A percentile compares a stretch with the other conserved stretches of the same genome.
phyloP scores from a whole-genome alignment of 2,113 vertebrate genomes.

The Centropristis striata region DNA sequence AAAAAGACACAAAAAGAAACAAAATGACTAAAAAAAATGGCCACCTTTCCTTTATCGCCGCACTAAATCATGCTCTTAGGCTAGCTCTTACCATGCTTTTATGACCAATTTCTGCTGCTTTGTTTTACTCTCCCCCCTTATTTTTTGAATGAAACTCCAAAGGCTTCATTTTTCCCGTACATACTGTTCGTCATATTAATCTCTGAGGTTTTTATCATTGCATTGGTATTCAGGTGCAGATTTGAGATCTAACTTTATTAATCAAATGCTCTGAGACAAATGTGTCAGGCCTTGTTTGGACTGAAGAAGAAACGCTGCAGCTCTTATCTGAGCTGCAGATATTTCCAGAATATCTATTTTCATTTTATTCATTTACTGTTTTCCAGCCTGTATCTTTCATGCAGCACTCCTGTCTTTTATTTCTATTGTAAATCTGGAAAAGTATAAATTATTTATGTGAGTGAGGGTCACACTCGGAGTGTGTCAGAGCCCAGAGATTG shows the following conservation, averaged over 20 bases:
- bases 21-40: no score
- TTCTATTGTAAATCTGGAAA: slow-evolving; percentile 58
- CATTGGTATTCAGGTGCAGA: slow-evolving; percentile 53
- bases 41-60: slow-evolving; percentile 87
- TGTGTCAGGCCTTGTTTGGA: slow-evolving; percentile 51
- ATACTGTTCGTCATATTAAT: slow-evolving; percentile 44
- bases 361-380: slow-evolving; percentile 40
- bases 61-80: slow-evolving; percentile 90
- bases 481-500: slow-evolving; percentile 53
- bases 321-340: slow-evolving; percentile 40
- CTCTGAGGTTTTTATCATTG: slow-evolving; percentile 47
- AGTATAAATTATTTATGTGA: slow-evolving; percentile 64
- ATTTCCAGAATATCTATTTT: slow-evolving; percentile 27
- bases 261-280: slow-evolving; percentile 48
- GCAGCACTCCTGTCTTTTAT: slow-evolving; percentile 33
- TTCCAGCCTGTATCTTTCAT: slow-evolving; percentile 33
- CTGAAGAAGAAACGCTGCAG: slow-evolving; percentile 9
- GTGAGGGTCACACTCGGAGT: slow-evolving; percentile 43
- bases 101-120: slow-evolving; percentile 86
- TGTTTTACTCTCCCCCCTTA: slow-evolving; percentile 77
- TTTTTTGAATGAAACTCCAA: slow-evolving; percentile 79
- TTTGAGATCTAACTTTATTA: slow-evolving; percentile 49
- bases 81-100: slow-evolving; percentile 85
- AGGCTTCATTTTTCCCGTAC: slow-evolving; percentile 53
- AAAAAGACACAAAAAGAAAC: no score